phyloP scores from a whole-genome alignment of 1,140 invertebrate genomes.

The Drosophila oshimai region DNA sequence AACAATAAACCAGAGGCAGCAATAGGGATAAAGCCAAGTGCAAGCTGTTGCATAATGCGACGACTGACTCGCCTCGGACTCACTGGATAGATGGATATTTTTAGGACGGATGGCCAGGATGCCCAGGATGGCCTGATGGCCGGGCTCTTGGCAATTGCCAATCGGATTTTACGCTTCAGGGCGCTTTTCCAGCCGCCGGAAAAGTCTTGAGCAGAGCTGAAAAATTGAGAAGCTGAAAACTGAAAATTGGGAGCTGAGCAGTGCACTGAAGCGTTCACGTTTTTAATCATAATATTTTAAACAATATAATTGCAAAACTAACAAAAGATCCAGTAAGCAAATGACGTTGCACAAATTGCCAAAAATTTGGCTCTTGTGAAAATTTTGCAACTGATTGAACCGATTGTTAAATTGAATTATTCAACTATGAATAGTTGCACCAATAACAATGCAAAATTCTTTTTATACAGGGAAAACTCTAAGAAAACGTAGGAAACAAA shows the following conservation, averaged over 20 bases:
- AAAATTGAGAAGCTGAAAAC: neutral
- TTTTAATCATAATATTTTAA: constrained; percentile 55
- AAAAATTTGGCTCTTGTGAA: constrained; percentile 16
- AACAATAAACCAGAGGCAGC: constrained; percentile 25
- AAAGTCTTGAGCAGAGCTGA: constrained; percentile 2
- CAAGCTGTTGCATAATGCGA: constrained; percentile 57
- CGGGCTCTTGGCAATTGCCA: constrained; percentile 32
- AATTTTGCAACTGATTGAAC: constrained; percentile 35
- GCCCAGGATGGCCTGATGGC: neutral
- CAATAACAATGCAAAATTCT: neutral
- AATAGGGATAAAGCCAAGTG: constrained; percentile 5
- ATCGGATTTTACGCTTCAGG: constrained; percentile 59
- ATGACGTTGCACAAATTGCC: constrained; percentile 30
- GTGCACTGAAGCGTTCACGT: constrained; percentile 31
- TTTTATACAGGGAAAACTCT: neutral
- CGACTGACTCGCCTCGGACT: constrained; percentile 1
- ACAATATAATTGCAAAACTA: constrained; percentile 56
- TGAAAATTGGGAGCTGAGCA: neutral
- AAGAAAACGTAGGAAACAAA: neutral
- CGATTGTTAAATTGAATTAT: constrained; percentile 37
- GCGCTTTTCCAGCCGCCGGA: constrained; percentile 11
- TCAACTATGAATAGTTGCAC: neutral
- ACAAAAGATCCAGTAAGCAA: constrained; percentile 21
- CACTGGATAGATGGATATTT: neutral
- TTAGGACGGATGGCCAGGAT: neutral